Base-by-base conservation (phyloP, 2,888 invertebrate species). In the Pyrocoelia pectoralis region DNA sequence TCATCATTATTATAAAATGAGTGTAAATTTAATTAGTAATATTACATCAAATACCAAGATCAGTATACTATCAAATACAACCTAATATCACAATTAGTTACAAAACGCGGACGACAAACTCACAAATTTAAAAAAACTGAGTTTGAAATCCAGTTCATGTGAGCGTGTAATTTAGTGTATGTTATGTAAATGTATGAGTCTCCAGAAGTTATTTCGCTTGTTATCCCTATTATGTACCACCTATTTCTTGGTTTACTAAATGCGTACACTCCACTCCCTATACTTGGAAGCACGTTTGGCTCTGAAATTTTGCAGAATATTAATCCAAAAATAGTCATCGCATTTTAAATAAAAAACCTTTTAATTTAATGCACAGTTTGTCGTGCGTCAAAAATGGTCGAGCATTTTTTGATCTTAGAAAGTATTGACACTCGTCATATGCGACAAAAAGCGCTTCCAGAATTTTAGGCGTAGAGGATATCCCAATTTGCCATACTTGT, bases 101-200 rank as follows among this genome's bases (percentile, higher is more conserved):
- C n/a, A 2, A 8, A 33, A n/a, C 8, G 8, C 33, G n/a, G 6
- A 24, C n/a, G n/a, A 24, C 24, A 24, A 6, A 24, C 33, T 55
- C 15, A 28, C 1, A 56, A n/a, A 13, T 48, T 8, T 13, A 57
- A 40, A 51, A 40, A 57, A 1, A 12, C 50, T n/a, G 9, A 14
- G 19, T 50, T 57, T 6, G 57, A 57, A n/a, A 57, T 19, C 57
- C 57, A 57, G 24, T 57, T 57, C 15, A 57, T 50, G 40, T 57
- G 57, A 49, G 51, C 3, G 10, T 41, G 14, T 1, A 57, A 1
- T 41, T 57, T 57, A 1, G 12, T 41, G 12, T 50, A 57, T n/a
- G 50, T 51, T 18, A 57, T 28, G n/a, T 41, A 51, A 9, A 19
- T 50, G 19, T 18, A 18, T 1, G 50, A 40, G 19, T 40, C n/a